These are phyloP conservation scores for Excalfactoria chinensis DNA, from an alignment of 2,113 vertebrate species.

Conservation along the genomic window DNA sequence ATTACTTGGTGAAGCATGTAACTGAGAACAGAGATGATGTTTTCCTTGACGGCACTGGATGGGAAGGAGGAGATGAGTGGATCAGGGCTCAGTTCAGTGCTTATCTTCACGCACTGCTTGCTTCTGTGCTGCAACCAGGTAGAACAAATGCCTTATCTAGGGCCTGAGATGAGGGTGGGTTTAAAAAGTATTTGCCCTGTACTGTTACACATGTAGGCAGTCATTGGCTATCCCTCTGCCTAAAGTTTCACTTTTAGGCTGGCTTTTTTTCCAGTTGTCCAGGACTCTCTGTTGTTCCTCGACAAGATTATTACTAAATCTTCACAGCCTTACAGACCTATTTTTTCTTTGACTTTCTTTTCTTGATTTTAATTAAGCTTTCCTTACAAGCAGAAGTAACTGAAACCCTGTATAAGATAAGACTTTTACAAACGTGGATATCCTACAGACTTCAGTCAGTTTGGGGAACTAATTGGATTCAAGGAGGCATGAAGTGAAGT, in stretches of 20 bases:
- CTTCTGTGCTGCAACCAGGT: conserved; percentile 90
- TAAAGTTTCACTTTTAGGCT: not conserved
- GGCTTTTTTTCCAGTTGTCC: not conserved
- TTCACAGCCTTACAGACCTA: not conserved
- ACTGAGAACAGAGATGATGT: conserved; percentile 95
- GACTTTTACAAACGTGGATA: not conserved
- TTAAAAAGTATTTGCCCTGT: not conserved
- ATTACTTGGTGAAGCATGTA: conserved; percentile 94
- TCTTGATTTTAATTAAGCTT: not conserved
- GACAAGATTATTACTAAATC: not conserved
- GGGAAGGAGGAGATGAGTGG: conserved; percentile 99
- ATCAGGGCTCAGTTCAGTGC: conserved; percentile 95
- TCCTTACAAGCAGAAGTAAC: not conserved
- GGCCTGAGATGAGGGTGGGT: not conserved
- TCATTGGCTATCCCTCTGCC: not conserved
- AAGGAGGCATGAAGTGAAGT: not conserved
- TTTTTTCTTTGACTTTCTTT: not conserved
- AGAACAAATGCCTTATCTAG: not conserved
- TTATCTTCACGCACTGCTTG: conserved; percentile 91
- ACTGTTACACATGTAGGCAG: not conserved
- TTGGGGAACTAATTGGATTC: not conserved
- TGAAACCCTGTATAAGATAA: not conserved
- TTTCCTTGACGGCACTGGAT: conserved; percentile 96
- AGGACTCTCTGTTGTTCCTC: not conserved
- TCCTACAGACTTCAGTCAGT: not conserved